phyloP scores from a whole-genome alignment of 2,888 invertebrate species.

The Mythimna vitellina region DNA sequence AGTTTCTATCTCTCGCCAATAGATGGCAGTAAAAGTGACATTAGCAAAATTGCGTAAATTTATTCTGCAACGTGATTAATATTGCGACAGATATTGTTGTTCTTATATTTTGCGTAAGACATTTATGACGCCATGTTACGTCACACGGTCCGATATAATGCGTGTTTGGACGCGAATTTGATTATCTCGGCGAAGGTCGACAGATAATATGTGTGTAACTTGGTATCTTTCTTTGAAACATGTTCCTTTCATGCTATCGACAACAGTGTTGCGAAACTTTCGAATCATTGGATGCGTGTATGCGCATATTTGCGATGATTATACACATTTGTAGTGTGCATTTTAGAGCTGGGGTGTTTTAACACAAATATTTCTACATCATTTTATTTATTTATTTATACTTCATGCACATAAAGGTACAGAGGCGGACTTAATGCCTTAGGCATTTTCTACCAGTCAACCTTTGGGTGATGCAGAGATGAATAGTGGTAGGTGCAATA shows the following conservation, averaged over 20 bases:
- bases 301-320: slow-evolving; percentile 25
- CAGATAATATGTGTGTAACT: not conserved
- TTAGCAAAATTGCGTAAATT: not conserved
- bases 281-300: slow-evolving; percentile 4
- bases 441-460: no score
- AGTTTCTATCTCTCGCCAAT: not conserved
- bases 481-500: no score
- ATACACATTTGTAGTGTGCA: not conserved
- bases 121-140: slow-evolving; percentile 46
- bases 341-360: not conserved
- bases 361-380: not conserved
- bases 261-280: slow-evolving; percentile 7
- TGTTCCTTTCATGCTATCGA: slow-evolving; percentile 13
- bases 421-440: no score
- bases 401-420: no score
- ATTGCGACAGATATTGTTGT: slow-evolving; percentile 24
- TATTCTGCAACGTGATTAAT: slow-evolving; percentile 21
- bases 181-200: slow-evolving; percentile 41
- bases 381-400: no score
- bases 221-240: slow-evolving; percentile 5
- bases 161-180: slow-evolving; percentile 35
- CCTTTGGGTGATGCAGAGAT: no score
- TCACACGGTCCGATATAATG: slow-evolving; percentile 21
- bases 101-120: slow-evolving; percentile 44
- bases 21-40: slow-evolving; percentile 6